Percentiles rank a stretch among this genome's conserved stretches.
phyloP scores from a whole-genome alignment of 1,140 invertebrate species.

The Pentalonia nigronervosa region DNA sequence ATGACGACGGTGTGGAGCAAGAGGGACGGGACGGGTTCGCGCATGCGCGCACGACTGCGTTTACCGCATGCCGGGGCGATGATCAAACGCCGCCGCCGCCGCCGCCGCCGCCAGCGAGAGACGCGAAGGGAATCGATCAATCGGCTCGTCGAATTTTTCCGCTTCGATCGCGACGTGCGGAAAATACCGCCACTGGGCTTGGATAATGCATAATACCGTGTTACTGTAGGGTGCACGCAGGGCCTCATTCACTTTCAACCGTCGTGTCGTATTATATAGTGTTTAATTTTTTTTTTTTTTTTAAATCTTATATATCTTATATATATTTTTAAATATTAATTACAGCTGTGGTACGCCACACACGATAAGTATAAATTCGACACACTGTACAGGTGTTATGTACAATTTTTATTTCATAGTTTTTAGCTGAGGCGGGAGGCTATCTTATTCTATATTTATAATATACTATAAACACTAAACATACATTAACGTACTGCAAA shows the following conservation, averaged over 20 bases:
- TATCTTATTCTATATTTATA: background rate
- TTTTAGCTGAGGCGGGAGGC: no score
- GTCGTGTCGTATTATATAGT: no score
- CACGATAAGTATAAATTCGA: background rate
- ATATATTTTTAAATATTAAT: no score
- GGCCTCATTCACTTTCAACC: no score
- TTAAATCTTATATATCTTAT: no score
- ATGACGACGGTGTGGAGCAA: background rate
- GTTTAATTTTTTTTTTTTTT: no score
- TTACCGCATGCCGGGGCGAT: background rate
- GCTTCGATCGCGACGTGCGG: slow-evolving; percentile 1
- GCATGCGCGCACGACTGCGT: background rate
- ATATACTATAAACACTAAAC: background rate
- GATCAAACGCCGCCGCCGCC: background rate
- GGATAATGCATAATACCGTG: no score
- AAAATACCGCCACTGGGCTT: background rate
- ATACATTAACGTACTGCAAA: background rate
- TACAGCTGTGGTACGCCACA: no score
- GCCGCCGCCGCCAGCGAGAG: background rate
- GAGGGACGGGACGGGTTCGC: background rate
- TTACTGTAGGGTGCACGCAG: no score
- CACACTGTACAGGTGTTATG: no score
- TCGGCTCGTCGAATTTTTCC: background rate
- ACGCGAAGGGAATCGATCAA: slow-evolving; percentile 25
- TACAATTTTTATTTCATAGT: background rate